Evolutionary conservation across 2,888 invertebrate genomes (phyloP).

Genomic region (Anarsia innoxiella): DNA sequence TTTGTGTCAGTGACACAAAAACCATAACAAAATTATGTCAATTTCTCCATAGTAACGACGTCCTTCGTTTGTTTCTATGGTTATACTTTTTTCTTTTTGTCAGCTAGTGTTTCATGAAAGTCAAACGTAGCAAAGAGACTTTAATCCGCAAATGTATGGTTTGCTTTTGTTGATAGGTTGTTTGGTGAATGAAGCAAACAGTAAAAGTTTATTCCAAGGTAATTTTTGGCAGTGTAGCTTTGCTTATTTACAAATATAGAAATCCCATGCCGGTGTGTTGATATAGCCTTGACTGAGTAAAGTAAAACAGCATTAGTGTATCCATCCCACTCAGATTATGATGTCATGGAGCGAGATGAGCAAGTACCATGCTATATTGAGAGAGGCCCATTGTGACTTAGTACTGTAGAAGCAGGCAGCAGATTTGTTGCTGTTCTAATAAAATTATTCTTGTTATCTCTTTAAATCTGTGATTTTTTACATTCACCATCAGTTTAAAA

Average conservation of each 20-base stretch:
- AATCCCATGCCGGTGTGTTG: neutral
- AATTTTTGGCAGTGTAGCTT: slow-evolving; percentile 18
- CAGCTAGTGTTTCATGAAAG: slow-evolving; percentile 17
- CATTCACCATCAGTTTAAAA: no score
- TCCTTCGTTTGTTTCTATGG: slow-evolving; percentile 31
- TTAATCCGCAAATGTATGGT: no score
- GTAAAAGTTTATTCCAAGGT: slow-evolving; percentile 53
- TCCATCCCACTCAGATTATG: slow-evolving; percentile 25
- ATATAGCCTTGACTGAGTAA: slow-evolving; percentile 29
- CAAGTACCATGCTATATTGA: slow-evolving; percentile 8
- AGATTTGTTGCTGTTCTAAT: neutral
- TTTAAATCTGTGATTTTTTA: neutral
- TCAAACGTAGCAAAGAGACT: neutral
- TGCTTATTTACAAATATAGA: neutral
- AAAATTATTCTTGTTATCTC: neutral
- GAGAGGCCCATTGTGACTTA: slow-evolving; percentile 3
- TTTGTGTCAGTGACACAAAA: no score
- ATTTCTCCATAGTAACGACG: slow-evolving; percentile 42
- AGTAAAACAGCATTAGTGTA: slow-evolving; percentile 25
- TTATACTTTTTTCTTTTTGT: slow-evolving; percentile 16
- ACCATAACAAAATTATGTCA: no score
- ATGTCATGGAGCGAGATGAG: slow-evolving; percentile 29
- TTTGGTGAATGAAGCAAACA: slow-evolving; percentile 51
- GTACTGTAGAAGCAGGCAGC: no score
- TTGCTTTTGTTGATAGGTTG: slow-evolving; percentile 24